Evolutionary conservation across 2,113 vertebrate genomes (phyloP).

Genomic region (Craseonycteris thonglongyai): DNA sequence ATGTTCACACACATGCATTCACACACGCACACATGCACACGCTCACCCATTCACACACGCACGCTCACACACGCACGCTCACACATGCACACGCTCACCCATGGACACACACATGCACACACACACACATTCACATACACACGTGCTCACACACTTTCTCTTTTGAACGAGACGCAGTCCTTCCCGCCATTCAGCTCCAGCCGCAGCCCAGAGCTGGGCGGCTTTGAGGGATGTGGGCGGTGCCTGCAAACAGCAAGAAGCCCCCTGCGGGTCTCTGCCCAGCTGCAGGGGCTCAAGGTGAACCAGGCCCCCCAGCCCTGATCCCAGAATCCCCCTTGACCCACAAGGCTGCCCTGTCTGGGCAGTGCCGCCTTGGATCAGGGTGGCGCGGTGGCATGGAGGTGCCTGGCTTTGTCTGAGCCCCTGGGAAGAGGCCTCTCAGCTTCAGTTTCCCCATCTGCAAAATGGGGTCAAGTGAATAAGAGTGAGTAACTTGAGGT

Average conservation of each 20-base stretch:
- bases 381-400: accelerated
- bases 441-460: neutral
- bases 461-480: accelerated
- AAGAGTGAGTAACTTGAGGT: accelerated
- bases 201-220: neutral
- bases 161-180: too few relatives aligned
- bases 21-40: neutral
- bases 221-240: too few relatives aligned
- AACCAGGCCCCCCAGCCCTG: accelerated
- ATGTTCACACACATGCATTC: accelerated
- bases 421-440: neutral
- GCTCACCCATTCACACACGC: neutral
- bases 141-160: too few relatives aligned
- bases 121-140: too few relatives aligned
- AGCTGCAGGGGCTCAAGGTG: neutral
- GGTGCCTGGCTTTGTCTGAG: neutral
- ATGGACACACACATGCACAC: too few relatives aligned
- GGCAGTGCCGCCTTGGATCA: too few relatives aligned
- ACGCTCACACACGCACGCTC: too few relatives aligned
- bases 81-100: neutral
- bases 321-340: neutral
- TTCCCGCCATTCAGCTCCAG: neutral
- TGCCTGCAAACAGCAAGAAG: too few relatives aligned
- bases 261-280: neutral
- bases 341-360: too few relatives aligned